Percentiles rank a stretch among this genome's conserved stretches.
Evolutionary conservation across 1,140 invertebrate genomes (phyloP).

Genomic region (Cataglyphis hispanica): DNA sequence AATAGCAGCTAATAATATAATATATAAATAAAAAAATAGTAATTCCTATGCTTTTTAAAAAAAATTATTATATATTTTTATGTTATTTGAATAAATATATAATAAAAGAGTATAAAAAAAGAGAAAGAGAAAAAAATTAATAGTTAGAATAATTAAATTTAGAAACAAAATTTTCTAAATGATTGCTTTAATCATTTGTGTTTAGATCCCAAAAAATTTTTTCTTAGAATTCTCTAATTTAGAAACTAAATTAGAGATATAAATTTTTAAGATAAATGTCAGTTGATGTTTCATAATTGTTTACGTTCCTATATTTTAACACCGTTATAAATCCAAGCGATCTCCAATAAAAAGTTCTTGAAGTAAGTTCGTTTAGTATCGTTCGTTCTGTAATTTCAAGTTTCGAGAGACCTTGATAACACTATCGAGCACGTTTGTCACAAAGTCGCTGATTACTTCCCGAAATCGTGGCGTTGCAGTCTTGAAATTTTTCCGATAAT

Average conservation of each 20-base stretch:
- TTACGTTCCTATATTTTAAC: neutral
- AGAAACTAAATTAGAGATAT: neutral
- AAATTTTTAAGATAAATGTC: neutral
- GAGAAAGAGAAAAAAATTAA: no score
- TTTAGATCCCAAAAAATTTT: neutral
- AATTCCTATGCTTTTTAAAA: neutral
- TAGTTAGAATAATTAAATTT: no score
- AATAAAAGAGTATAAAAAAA: no score
- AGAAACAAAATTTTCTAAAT: no score
- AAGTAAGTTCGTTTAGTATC: no score
- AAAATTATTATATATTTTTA: no score
- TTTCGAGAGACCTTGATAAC: neutral
- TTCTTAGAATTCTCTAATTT: neutral
- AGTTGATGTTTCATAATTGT: neutral
- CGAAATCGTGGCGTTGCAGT: neutral
- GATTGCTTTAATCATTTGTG: neutral
- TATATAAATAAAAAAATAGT: neutral
- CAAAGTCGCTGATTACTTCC: neutral
- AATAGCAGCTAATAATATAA: neutral
- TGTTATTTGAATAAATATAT: no score
- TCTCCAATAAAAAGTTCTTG: neutral
- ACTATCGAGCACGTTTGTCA: slow-evolving; percentile 25
- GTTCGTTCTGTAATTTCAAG: neutral
- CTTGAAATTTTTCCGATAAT: slow-evolving; percentile 9
- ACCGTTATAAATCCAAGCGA: neutral